These are phyloP conservation scores for Pocota personata DNA, from an alignment of 2,888 invertebrate species.

Conservation along the genomic window DNA sequence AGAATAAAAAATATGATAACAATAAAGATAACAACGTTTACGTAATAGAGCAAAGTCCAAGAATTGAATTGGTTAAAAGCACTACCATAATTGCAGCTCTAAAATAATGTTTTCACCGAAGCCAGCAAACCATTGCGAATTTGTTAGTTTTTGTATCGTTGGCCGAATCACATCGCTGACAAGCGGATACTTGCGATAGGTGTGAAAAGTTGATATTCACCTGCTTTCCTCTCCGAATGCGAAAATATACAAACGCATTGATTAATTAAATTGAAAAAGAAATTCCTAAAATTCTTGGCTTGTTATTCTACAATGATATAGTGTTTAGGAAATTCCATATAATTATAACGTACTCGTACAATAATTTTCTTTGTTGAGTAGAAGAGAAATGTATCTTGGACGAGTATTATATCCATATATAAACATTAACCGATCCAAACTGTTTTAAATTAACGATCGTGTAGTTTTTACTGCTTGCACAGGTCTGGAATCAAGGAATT, in stretches of 20 bases:
- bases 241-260: slow-evolving; percentile 23
- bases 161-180: not conserved
- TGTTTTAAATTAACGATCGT: slow-evolving; percentile 2
- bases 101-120: not conserved
- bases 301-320: not conserved
- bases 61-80: not conserved
- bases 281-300: not conserved
- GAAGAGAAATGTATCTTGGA: not conserved
- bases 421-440: not conserved
- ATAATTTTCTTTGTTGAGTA: not conserved
- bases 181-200: not conserved
- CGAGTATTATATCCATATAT: too few relatives aligned
- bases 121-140: not conserved
- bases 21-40: not conserved
- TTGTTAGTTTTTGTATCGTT: not conserved
- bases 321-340: not conserved
- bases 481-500: not conserved
- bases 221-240: not conserved
- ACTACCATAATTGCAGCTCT: too few relatives aligned
- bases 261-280: not conserved
- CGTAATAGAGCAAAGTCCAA: not conserved
- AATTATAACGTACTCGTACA: not conserved
- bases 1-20: not conserved
- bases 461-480: not conserved
- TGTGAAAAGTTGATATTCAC: not conserved